A percentile compares a stretch with the other conserved stretches of the same genome.
phyloP scores from a whole-genome alignment of 1,140 invertebrate species.

The Eurosta solidaginis region DNA sequence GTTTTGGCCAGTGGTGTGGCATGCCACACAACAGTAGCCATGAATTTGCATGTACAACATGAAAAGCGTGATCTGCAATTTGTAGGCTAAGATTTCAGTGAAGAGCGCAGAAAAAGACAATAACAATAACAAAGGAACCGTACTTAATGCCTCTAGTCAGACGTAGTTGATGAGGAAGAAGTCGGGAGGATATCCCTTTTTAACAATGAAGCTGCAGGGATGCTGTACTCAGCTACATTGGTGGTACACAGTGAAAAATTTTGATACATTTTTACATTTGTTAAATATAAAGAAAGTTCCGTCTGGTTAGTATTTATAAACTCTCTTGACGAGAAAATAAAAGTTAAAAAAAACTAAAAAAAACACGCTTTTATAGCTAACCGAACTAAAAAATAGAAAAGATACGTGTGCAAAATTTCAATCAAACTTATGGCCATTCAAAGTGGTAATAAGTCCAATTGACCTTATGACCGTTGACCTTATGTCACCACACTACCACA shows the following conservation, averaged over 20 bases:
- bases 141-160: neutral
- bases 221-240: neutral
- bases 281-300: no score
- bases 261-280: no score
- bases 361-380: no score
- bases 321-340: no score
- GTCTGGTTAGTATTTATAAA: no score
- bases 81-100: slow-evolving; percentile 35
- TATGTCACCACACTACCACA: no score
- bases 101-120: neutral
- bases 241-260: neutral
- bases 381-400: no score
- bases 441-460: no score
- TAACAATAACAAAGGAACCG: neutral
- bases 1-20: slow-evolving; percentile 22
- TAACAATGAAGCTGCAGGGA: neutral
- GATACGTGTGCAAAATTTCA: no score
- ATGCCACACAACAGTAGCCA: slow-evolving; percentile 49
- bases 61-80: slow-evolving; percentile 59
- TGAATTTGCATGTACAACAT: slow-evolving; percentile 60
- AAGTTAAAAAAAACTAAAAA: no score
- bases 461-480: no score
- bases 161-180: neutral
- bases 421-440: no score
- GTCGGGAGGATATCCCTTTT: neutral